Percentiles rank a stretch among this genome's conserved stretches.
Conservation (phyloP, 2,888 invertebrate species). For the Allolobophora icterica region DNA sequence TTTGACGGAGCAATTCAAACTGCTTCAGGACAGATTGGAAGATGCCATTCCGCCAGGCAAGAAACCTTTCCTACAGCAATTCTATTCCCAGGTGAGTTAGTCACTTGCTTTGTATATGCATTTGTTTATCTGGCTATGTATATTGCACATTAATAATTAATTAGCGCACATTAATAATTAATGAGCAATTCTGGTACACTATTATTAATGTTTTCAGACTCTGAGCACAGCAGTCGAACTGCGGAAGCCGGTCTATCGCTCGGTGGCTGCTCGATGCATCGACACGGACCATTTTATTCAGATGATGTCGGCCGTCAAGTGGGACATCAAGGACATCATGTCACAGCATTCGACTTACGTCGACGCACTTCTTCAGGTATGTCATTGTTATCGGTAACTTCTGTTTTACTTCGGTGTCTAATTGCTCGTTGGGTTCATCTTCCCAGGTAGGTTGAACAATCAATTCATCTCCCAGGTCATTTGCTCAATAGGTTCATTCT, state of each 20-base stretch:
- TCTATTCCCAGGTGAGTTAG: slow-evolving; percentile 64
- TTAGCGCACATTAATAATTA: too few species aligned
- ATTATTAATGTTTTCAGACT: too few species aligned
- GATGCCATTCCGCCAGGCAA: slow-evolving; percentile 75
- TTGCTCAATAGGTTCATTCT: too few species aligned
- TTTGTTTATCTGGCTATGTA: neutral
- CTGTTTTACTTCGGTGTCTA: neutral
- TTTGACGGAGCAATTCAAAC: slow-evolving; percentile 84
- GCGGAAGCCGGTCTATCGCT: slow-evolving; percentile 84
- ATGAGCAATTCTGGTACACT: too few species aligned
- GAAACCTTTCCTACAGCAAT: slow-evolving; percentile 69
- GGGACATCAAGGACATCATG: slow-evolving; percentile 84
- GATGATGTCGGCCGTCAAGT: slow-evolving; percentile 86
- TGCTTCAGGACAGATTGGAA: slow-evolving; percentile 83
- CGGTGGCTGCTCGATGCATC: slow-evolving; percentile 80
- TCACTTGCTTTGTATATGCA: neutral
- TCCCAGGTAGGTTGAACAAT: too few species aligned
- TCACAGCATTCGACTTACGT: slow-evolving; percentile 89
- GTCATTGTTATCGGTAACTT: neutral
- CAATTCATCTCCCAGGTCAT: too few species aligned
- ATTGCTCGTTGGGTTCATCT: too few species aligned
- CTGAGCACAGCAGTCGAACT: slow-evolving; percentile 77
- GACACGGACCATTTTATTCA: slow-evolving; percentile 78
- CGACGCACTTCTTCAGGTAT: slow-evolving; percentile 65
- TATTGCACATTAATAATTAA: too few species aligned